Conservation (phyloP, 2,888 invertebrate species). For the Heliconius erato region DNA sequence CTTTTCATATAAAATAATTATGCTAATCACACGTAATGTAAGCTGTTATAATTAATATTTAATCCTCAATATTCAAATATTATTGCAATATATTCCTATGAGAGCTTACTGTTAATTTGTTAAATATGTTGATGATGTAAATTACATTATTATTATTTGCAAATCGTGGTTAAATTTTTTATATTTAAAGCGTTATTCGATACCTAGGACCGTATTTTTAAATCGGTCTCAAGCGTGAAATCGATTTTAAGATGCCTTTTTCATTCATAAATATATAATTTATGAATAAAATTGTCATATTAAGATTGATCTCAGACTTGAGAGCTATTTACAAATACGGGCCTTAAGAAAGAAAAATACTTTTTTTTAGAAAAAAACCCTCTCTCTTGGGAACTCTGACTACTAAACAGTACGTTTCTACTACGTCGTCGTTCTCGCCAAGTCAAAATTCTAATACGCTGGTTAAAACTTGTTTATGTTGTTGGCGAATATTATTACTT, state of each 20-base stretch:
- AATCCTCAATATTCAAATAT: background rate
- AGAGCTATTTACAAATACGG: too few species aligned
- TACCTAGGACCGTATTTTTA: too few species aligned
- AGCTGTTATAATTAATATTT: slow-evolving; percentile 1
- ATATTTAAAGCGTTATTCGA: too few species aligned
- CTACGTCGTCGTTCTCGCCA: background rate
- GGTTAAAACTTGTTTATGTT: too few species aligned
- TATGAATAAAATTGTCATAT: too few species aligned
- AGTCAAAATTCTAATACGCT: background rate
- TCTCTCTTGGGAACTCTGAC: background rate
- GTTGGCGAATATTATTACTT: too few species aligned
- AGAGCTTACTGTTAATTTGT: background rate
- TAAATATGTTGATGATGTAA: background rate
- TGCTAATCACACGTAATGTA: background rate
- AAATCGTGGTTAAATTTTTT: background rate
- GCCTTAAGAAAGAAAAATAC: too few species aligned
- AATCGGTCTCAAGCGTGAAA: too few species aligned
- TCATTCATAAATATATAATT: too few species aligned
- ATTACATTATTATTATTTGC: background rate
- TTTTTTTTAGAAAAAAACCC: background rate
- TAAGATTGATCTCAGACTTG: too few species aligned
- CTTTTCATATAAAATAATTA: slow-evolving; percentile 22
- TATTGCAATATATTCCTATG: background rate
- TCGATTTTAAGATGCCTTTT: too few species aligned
- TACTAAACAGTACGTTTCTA: too few species aligned